These are phyloP conservation scores for Apodemus speciosus DNA, from an alignment of 2,113 vertebrate genomes.

Conservation along the genomic window DNA sequence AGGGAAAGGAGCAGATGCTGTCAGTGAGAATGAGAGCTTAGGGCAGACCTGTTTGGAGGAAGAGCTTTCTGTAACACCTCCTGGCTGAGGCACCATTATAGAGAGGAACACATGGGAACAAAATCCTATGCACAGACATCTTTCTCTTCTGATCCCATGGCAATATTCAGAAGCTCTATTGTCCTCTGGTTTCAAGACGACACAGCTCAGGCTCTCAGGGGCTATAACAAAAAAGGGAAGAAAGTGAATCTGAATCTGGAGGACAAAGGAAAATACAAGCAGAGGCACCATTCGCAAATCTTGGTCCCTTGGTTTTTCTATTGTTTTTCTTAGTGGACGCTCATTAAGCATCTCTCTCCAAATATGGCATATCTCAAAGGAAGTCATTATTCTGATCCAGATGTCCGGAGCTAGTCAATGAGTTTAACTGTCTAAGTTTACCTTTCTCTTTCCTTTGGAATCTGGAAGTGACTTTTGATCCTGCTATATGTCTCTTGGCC, in stretches of 20 bases:
- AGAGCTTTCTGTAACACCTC: neutral
- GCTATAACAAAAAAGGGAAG: neutral
- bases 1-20: neutral
- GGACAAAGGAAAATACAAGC: neutral
- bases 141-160: neutral
- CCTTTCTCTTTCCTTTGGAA: neutral
- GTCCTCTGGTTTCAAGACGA: neutral
- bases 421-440: neutral
- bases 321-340: neutral
- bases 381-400: neutral
- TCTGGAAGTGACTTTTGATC: neutral
- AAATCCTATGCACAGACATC: neutral
- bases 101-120: neutral
- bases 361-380: neutral
- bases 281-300: neutral
- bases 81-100: neutral
- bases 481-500: neutral
- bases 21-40: conserved; percentile 12
- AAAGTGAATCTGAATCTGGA: neutral
- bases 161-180: neutral
- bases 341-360: neutral
- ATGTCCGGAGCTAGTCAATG: neutral
- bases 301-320: neutral
- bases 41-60: neutral
- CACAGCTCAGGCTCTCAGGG: neutral